Conservation (phyloP, 1,140 invertebrate genomes). For the Tetramorium parvispinum region DNA sequence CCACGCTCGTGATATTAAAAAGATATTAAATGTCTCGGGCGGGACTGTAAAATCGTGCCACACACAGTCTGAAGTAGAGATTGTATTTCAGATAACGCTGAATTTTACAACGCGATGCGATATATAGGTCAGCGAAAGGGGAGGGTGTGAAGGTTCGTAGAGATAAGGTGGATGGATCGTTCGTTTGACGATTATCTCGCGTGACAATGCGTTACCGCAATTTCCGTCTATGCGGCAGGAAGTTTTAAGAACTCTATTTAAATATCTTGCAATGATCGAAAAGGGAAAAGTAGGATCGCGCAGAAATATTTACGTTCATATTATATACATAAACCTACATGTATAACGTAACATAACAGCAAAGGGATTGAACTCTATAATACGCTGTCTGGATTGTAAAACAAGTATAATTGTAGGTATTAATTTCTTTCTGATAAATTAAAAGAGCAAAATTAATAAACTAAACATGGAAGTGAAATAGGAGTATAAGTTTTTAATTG, state of each 20-base stretch:
- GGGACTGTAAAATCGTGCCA: conserved; percentile 25
- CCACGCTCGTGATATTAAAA: conserved; percentile 40
- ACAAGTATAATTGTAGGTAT: conserved; percentile 7
- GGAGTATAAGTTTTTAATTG: neutral
- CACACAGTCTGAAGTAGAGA: conserved; percentile 22
- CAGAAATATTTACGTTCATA: neutral
- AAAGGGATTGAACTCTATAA: neutral
- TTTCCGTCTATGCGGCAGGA: conserved; percentile 28
- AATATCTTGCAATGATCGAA: conserved; percentile 14
- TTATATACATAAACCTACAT: neutral
- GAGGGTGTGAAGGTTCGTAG: conserved; percentile 39
- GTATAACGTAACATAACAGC: neutral
- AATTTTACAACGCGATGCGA: conserved; percentile 54
- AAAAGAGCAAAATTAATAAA: neutral
- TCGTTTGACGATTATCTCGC: conserved; percentile 54
- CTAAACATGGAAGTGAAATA: neutral
- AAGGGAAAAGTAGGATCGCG: neutral
- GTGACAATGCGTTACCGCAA: conserved; percentile 53
- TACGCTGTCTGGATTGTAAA: neutral
- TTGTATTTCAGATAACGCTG: conserved; percentile 55
- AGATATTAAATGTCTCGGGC: conserved; percentile 44
- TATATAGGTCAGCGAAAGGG: conserved; percentile 45
- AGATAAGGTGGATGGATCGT: conserved; percentile 53
- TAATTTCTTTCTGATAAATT: neutral
- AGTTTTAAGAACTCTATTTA: conserved; percentile 45